Conservation (phyloP, 2,888 invertebrate species). For the Dorcus parallelipipedus region DNA sequence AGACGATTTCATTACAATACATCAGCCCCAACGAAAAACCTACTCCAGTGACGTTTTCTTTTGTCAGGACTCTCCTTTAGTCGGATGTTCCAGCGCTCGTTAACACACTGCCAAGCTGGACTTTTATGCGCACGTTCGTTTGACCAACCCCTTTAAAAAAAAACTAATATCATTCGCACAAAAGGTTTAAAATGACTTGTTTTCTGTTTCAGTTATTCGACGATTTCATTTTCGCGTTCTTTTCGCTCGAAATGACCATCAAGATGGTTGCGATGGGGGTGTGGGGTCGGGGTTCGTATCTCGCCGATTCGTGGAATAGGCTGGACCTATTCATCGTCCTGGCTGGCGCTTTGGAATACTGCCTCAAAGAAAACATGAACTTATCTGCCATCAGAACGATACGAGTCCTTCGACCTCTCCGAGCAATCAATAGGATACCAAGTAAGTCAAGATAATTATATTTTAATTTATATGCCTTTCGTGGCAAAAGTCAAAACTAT, state of each 20-base stretch:
- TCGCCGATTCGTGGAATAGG: constrained; percentile 98
- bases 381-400: constrained; percentile 97
- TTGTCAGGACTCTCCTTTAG: too few species aligned
- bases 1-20: too few species aligned
- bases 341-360: constrained; percentile 89
- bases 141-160: background rate
- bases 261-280: constrained; percentile 99
- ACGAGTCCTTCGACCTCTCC: constrained; percentile 90
- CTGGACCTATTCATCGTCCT: constrained; percentile 97
- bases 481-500: too few species aligned
- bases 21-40: too few species aligned
- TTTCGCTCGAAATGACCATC: constrained; percentile 95
- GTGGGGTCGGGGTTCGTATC: constrained; percentile 88
- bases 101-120: too few species aligned
- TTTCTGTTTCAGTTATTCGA: constrained; percentile 77
- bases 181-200: background rate
- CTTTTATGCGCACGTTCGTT: too few species aligned
- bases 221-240: constrained; percentile 98
- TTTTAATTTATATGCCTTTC: too few species aligned
- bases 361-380: constrained; percentile 95
- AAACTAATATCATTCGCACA: background rate
- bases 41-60: too few species aligned
- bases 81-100: too few species aligned
- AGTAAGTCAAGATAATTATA: constrained; percentile 66
- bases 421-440: constrained; percentile 99